phyloP scores from a whole-genome alignment of 2,113 vertebrate genomes.

The Cervus canadensis region DNA sequence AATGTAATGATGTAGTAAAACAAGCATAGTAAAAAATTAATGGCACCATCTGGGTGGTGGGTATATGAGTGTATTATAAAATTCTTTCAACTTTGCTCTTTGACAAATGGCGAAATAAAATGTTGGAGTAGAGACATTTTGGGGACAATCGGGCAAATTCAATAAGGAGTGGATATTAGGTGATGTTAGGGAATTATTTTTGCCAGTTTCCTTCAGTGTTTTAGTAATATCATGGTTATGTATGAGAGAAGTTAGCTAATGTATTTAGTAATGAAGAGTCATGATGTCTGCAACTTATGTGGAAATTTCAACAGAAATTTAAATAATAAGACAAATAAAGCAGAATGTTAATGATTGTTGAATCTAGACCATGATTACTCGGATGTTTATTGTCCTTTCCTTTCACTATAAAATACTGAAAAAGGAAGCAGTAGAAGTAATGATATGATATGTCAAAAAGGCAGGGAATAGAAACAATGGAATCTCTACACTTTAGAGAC shows the following conservation, averaged over 20 bases:
- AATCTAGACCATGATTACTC: neutral
- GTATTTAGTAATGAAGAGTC: neutral
- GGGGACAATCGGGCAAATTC: neutral
- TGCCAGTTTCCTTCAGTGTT: neutral
- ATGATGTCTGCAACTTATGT: neutral
- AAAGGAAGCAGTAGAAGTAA: neutral
- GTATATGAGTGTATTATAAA: neutral
- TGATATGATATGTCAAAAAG: neutral
- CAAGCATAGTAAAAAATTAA: neutral
- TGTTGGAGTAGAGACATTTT: neutral
- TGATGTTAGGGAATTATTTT: neutral
- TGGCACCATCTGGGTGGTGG: neutral
- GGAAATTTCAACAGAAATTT: neutral
- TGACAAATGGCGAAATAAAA: neutral
- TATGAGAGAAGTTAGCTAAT: neutral
- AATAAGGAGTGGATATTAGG: neutral
- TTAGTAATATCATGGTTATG: neutral
- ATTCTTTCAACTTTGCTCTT: neutral
- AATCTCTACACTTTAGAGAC: neutral
- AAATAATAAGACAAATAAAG: neutral
- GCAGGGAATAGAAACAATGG: neutral
- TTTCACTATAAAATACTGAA: neutral
- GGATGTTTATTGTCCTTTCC: neutral
- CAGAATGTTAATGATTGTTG: neutral
- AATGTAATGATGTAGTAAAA: neutral